Percentiles rank a stretch among this genome's conserved stretches.
These are phyloP conservation scores for Cacoxenus indagator DNA, from an alignment of 2,888 invertebrate species.

Conservation along the genomic window DNA sequence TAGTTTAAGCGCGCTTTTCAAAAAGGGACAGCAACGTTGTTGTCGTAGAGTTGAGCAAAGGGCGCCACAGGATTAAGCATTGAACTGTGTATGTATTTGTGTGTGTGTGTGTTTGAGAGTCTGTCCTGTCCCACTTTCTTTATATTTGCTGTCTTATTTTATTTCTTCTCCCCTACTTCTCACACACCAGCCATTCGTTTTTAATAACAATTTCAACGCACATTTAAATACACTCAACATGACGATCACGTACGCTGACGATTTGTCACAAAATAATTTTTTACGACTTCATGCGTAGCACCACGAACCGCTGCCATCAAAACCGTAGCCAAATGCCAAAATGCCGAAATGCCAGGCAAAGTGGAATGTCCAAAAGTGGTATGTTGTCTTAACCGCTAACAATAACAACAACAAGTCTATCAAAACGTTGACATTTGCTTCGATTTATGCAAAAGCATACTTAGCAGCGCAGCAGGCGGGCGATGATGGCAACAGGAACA, in stretches of 20 bases:
- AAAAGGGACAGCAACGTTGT: conserved; percentile 40
- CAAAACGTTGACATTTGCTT: conserved; percentile 24
- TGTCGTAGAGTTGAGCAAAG: no score
- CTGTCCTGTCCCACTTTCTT: no score
- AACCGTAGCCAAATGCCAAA: not conserved
- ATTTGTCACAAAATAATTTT: conserved; percentile 71
- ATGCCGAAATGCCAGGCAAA: not conserved
- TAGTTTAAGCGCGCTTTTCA: conserved; percentile 62
- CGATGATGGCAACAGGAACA: no score
- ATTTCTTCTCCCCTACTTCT: not conserved
- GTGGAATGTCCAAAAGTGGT: not conserved
- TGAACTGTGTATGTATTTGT: no score
- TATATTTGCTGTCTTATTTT: not conserved
- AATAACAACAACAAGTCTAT: not conserved
- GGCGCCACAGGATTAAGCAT: not conserved
- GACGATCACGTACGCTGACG: conserved; percentile 68
- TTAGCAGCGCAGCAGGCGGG: conserved; percentile 34
- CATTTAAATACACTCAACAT: conserved; percentile 60
- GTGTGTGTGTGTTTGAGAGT: no score
- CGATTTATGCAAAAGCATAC: conserved; percentile 44
- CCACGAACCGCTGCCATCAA: not conserved
- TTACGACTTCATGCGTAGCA: conserved; percentile 64
- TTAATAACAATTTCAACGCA: conserved; percentile 58
- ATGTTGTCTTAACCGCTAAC: conserved; percentile 14
- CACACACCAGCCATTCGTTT: conserved; percentile 37